A percentile compares a stretch with the other conserved stretches of the same genome.
Evolutionary conservation across 1,140 invertebrate species (phyloP).

Genomic region (Musca vetustissima): DNA sequence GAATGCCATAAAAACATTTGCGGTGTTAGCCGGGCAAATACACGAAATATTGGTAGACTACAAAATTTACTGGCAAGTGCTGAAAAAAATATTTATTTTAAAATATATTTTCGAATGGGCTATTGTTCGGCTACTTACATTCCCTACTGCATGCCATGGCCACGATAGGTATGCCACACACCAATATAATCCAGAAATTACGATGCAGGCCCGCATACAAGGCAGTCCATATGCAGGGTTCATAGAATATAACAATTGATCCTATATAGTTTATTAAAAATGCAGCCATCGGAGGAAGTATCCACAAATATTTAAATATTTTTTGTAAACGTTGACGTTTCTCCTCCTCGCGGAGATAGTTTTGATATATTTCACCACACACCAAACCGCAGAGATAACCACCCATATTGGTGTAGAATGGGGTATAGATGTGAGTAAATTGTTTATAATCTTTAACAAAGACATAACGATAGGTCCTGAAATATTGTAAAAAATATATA

Average conservation of each 20-base stretch:
- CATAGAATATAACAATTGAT: neutral
- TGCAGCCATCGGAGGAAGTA: neutral
- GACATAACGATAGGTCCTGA: constrained; percentile 2
- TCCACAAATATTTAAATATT: neutral
- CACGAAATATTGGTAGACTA: no score
- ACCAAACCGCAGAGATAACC: neutral
- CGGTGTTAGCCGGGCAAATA: no score
- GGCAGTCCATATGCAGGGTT: neutral
- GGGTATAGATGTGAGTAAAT: neutral
- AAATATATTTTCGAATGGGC: no score
- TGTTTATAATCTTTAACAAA: neutral
- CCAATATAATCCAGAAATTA: neutral
- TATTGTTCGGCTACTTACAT: neutral
- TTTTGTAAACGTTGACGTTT: neutral
- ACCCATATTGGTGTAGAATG: neutral
- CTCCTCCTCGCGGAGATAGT: neutral
- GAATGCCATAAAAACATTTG: no score
- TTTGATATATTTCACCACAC: neutral
- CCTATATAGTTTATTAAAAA: neutral
- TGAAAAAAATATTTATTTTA: no score
- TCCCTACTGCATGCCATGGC: neutral
- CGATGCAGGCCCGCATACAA: constrained; percentile 6
- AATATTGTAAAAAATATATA: no score
- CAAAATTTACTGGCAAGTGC: no score
- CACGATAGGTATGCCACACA: neutral